phyloP scores from a whole-genome alignment of 2,797 vertebrate species.

The Potorous gilbertii region DNA sequence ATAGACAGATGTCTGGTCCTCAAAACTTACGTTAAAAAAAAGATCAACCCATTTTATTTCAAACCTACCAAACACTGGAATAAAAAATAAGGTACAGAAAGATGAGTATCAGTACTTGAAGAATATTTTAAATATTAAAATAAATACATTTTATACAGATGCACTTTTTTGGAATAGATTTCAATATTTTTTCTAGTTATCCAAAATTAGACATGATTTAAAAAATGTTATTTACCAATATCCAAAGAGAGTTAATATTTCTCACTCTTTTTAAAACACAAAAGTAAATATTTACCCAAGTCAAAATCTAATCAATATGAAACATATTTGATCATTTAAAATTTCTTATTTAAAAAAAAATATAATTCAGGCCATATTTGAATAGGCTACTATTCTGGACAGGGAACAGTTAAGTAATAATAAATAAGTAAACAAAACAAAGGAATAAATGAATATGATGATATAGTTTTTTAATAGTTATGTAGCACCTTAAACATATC shows the following conservation, averaged over 20 bases:
- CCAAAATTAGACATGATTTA: background rate
- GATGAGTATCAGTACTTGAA: constrained; percentile 20
- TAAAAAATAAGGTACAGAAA: constrained; percentile 49
- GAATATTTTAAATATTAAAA: constrained; percentile 23
- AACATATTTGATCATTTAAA: constrained; percentile 51
- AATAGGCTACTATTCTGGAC: constrained; percentile 18
- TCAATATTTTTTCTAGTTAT: background rate
- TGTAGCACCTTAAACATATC: background rate
- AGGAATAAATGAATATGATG: background rate
- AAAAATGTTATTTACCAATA: background rate
- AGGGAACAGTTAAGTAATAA: background rate
- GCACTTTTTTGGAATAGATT: background rate
- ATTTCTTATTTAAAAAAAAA: background rate
- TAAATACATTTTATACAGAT: background rate
- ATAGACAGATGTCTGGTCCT: background rate
- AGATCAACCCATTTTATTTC: background rate
- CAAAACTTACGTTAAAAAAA: constrained; percentile 9
- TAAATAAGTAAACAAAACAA: background rate
- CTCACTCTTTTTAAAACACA: background rate
- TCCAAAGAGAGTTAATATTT: background rate
- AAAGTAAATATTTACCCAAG: background rate
- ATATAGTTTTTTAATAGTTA: background rate
- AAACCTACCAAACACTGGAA: background rate
- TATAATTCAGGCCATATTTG: constrained; percentile 58
- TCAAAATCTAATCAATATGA: constrained; percentile 7